Evolutionary conservation across 1,140 invertebrate species (phyloP), one percentile per base, ranked within the genome.

Genomic region (Apolygus lucorum): DNA sequence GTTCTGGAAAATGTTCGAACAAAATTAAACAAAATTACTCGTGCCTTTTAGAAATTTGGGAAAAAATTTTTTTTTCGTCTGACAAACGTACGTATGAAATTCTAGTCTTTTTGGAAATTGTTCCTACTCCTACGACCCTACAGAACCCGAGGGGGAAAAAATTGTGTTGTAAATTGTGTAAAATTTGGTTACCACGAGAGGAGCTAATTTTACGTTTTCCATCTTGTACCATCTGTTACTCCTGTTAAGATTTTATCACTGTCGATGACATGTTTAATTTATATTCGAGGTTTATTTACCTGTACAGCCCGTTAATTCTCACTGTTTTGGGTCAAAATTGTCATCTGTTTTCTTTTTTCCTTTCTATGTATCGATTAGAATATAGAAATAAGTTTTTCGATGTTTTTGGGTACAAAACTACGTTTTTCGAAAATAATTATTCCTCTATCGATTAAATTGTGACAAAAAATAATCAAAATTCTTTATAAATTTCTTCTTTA

Each of bases 71-170:
- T n/a, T n/a, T 28, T 22, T 63, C 52, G 34, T 63, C 22, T 25
- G 21, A 69, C 22, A 69, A 69, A 26, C 21, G 17, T 27, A 62
- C 27, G 25, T 17, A 52, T 54, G 21, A 65, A 70, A 67, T 67
- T 65, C 69, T 70, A 70, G 69, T 70, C 69, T 70, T n/a, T 70
- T 70, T 70, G 42, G 65, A 70, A 70, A 25, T 25, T 52, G 69
- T 70, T 70, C 69, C 69, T 70, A 70, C n/a, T 66, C 64, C 14
- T 25, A 22, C 17, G n/a, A n/a, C n/a, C n/a, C n/a, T n/a, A n/a
- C n/a, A n/a, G n/a, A n/a, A n/a, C n/a, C n/a, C n/a, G n/a, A n/a
- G n/a, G n/a, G n/a, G n/a, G n/a, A n/a, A n/a, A n/a, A n/a, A n/a
- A n/a, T n/a, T n/a, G n/a, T n/a, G n/a, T n/a, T n/a, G n/a, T n/a